Evolutionary conservation across 1,140 invertebrate genomes (phyloP), one percentile per base, ranked within the genome.

Genomic region (Caenorhabditis briggsae): DNA sequence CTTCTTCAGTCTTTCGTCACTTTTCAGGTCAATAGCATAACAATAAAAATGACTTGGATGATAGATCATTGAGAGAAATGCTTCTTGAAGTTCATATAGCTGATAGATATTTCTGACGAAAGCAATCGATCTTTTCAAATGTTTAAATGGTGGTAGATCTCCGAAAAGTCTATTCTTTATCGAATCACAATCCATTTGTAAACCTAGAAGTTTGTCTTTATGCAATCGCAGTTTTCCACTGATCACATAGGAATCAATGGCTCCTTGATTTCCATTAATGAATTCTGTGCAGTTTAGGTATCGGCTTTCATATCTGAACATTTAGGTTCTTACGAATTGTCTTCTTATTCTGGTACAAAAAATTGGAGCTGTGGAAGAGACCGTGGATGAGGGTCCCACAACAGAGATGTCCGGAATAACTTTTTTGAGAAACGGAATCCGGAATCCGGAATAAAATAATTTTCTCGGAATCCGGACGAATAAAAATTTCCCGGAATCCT

Each of bases 51-150:
- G 25, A 50, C 25, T 18, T 3, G 83, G 83, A 46, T 58, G 59
- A 11, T 20, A 84, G 11, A 41, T 46, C 9, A 84, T 61, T 11
- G 58, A 41, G 12, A 84, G 43, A 43, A 84, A 64, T 46, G 65
- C 55, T 46, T 84, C 83, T 84, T 84, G 83, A 50, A 84, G 25
- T 12, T 84, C 56, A 50, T 84, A 84, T 16, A 84, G 7, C 23
- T 7, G 43, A 64, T 61, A 84, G 41, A 65, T 48, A 50, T 84
- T 84, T 25, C 83, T 46, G 12, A 50, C 59, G 14, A 84, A 50
- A 2, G 59, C 83, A 64, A 61, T 46, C 7, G 58, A 25, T 20
- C 33, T 58, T 84, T 65, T 50, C 6, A 84, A n/a, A 48, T 20
- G 25, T 83, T 64, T 8, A 50, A 65, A 43, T 41, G 83, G 33